These are phyloP conservation scores for Epinephelus malabaricus DNA, from an alignment of 2,797 vertebrate genomes.

Conservation along the genomic window DNA sequence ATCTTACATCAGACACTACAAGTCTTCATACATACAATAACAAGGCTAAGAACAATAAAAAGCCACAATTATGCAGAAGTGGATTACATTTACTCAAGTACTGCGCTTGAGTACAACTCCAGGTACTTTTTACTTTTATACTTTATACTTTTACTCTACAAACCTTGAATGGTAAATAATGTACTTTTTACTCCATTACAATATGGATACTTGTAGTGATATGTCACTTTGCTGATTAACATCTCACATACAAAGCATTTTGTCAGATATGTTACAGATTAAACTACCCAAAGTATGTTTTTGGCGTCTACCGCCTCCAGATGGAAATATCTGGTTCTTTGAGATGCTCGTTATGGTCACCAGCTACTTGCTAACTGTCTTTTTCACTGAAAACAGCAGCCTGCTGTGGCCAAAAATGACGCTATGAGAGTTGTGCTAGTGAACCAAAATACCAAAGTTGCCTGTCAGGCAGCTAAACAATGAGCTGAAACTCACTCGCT, in stretches of 20 bases:
- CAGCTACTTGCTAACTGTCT: not conserved
- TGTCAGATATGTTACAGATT: not conserved
- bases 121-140: not conserved
- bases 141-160: not conserved
- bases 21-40: slow-evolving; percentile 47
- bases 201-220: not conserved
- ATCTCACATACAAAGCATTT: not conserved
- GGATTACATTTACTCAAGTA: not conserved
- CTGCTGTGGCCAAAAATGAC: not conserved
- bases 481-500: not conserved
- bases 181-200: not conserved
- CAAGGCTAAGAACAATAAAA: slow-evolving; percentile 41
- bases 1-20: slow-evolving; percentile 62
- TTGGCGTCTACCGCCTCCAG: not conserved
- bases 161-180: not conserved
- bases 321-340: not conserved
- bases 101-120: not conserved
- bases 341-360: not conserved
- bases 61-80: slow-evolving; percentile 15
- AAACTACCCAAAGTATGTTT: not conserved
- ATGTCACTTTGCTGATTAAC: not conserved
- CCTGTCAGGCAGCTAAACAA: not conserved
- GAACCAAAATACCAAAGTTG: not conserved
- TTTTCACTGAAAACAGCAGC: not conserved
- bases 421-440: not conserved